Evolutionary conservation across 2,888 invertebrate species (phyloP).

Genomic region (Cheilosia urbana): DNA sequence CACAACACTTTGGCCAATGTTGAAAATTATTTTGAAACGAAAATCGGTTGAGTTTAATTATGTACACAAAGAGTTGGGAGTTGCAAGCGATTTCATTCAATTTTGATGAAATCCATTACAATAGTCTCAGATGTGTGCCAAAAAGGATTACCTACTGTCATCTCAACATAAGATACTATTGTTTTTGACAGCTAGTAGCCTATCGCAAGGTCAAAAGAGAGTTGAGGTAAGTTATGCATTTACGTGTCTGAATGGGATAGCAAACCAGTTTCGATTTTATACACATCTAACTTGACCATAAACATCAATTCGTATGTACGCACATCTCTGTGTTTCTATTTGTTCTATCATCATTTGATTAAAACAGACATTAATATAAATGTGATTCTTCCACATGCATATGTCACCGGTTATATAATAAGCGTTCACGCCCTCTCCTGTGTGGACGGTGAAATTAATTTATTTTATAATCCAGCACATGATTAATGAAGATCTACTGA

Average conservation of each 20-base stretch:
- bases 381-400: background rate
- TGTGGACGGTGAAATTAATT: background rate
- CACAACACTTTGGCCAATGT: background rate
- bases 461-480: background rate
- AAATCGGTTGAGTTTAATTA: constrained; percentile 19
- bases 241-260: background rate
- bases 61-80: background rate
- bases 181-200: no score
- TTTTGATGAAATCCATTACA: constrained; percentile 2
- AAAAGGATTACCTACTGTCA: background rate
- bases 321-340: no score
- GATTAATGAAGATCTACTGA: background rate
- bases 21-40: constrained; percentile 34
- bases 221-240: background rate
- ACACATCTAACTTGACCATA: background rate
- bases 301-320: background rate
- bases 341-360: background rate
- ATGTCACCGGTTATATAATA: background rate
- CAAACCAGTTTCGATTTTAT: background rate
- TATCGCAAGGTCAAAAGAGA: no score
- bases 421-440: background rate
- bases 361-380: background rate
- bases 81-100: background rate
- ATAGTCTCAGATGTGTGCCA: background rate
- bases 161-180: no score